Evolutionary conservation across 2,113 vertebrate species (phyloP).

Genomic region (Ceuthmochares aereus): DNA sequence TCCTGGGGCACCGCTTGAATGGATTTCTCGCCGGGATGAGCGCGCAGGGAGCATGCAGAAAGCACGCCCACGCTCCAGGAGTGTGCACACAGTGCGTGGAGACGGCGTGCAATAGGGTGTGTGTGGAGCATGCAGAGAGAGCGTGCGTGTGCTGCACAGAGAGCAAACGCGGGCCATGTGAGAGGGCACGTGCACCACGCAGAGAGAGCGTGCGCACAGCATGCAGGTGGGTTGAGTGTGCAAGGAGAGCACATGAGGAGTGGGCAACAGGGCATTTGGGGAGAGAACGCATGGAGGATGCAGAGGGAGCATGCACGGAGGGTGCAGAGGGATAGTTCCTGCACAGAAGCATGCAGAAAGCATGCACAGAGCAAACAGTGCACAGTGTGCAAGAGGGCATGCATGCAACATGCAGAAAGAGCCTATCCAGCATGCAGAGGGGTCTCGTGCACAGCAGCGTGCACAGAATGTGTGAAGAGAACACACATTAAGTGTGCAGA

Average conservation of each 20-base stretch:
- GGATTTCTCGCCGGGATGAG: background rate
- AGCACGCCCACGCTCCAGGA: background rate
- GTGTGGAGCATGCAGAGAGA: background rate
- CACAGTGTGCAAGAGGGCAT: background rate
- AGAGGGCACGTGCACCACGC: no score
- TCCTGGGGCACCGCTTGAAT: background rate
- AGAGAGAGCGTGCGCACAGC: background rate
- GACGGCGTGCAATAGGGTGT: background rate
- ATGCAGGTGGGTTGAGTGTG: background rate
- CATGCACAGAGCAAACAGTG: background rate
- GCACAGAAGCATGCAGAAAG: background rate
- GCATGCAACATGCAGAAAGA: background rate
- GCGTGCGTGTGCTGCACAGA: no score
- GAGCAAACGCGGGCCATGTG: accelerated
- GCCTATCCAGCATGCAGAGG: no score
- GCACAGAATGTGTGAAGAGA: no score
- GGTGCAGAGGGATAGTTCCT: no score
- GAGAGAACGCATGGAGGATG: background rate
- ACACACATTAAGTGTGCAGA: no score
- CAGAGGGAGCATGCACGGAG: background rate
- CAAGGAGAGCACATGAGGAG: background rate
- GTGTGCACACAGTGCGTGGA: accelerated
- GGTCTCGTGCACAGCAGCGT: no score
- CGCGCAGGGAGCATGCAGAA: background rate
- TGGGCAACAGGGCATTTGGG: no score